Percentiles rank a stretch among this genome's conserved stretches.
phyloP scores from a whole-genome alignment of 2,113 vertebrate species.

The Tenrec ecaudatus region DNA sequence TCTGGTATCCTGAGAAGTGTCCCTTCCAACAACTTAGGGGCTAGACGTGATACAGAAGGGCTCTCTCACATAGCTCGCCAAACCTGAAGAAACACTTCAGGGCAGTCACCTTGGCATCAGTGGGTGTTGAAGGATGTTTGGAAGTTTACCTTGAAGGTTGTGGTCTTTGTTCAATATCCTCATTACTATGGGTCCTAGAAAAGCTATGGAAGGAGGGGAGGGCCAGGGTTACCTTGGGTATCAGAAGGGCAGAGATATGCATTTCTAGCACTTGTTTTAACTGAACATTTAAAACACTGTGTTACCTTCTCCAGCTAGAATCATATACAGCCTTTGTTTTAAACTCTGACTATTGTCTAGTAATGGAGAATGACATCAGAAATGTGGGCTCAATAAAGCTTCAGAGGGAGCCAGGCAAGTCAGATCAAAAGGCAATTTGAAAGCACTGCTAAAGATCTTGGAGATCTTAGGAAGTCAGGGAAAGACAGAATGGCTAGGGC shows the following conservation, averaged over 20 bases:
- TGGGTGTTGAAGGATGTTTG: constrained; percentile 10
- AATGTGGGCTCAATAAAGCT: too few relatives aligned
- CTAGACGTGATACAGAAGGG: background rate
- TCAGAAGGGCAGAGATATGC: background rate
- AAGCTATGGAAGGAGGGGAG: background rate
- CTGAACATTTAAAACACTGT: constrained; percentile 31
- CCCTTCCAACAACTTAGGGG: constrained; percentile 38
- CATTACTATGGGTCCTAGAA: background rate
- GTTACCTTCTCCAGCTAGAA: constrained; percentile 22
- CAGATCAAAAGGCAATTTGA: background rate
- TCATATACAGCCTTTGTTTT: background rate
- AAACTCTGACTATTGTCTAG: constrained; percentile 16
- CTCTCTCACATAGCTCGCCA: constrained; percentile 36
- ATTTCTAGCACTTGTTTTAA: constrained; percentile 2
- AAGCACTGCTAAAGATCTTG: background rate
- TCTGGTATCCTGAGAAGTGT: constrained; percentile 7
- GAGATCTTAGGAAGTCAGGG: background rate
- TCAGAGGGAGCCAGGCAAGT: background rate
- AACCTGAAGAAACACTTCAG: constrained; percentile 50
- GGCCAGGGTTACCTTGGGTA: background rate
- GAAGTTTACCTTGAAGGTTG: constrained; percentile 30
- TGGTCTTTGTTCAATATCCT: constrained; percentile 42
- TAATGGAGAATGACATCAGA: background rate
- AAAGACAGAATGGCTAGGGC: background rate
- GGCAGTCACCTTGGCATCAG: background rate